Conservation (phyloP, 1,140 invertebrate species). For the Goniozus legneri region DNA sequence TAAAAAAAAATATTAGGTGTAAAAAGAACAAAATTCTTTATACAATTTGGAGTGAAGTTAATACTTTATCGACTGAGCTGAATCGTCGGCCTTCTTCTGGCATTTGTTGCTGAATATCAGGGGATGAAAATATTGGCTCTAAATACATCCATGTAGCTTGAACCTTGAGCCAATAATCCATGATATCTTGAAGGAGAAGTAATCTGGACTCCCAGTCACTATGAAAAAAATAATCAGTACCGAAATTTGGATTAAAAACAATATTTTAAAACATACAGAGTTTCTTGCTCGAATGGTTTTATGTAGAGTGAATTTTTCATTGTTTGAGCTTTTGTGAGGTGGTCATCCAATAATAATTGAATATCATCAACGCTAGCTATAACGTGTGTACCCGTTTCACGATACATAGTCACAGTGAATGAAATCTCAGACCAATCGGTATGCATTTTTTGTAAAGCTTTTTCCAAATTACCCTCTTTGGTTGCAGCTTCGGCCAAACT, state of each 20-base stretch:
- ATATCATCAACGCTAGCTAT: constrained; percentile 91
- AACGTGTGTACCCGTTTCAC: constrained; percentile 90
- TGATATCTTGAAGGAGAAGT: constrained; percentile 79
- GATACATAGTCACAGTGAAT: constrained; percentile 74
- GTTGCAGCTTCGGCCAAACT: constrained; percentile 90
- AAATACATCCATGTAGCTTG: constrained; percentile 96
- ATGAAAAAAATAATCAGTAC: constrained; percentile 36
- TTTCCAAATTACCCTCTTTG: constrained; percentile 92
- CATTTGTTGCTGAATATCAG: constrained; percentile 96
- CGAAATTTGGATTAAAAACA: background rate
- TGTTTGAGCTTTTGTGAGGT: constrained; percentile 94
- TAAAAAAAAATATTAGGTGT: constrained; percentile 20
- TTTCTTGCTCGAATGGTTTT: constrained; percentile 85
- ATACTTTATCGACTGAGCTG: constrained; percentile 88
- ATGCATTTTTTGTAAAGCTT: constrained; percentile 86
- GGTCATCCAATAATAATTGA: constrained; percentile 92
- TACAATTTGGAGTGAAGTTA: constrained; percentile 46
- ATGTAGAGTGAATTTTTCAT: constrained; percentile 97
- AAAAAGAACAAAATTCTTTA: constrained; percentile 1
- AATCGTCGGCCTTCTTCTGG: constrained; percentile 88
- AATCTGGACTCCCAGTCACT: constrained; percentile 79
- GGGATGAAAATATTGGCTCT: constrained; percentile 96
- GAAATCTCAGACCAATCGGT: constrained; percentile 86
- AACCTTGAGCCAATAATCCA: constrained; percentile 95
- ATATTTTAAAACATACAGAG: constrained; percentile 59